These are phyloP conservation scores for Sitophilus oryzae DNA, from an alignment of 1,140 invertebrate genomes.

Conservation along the genomic window DNA sequence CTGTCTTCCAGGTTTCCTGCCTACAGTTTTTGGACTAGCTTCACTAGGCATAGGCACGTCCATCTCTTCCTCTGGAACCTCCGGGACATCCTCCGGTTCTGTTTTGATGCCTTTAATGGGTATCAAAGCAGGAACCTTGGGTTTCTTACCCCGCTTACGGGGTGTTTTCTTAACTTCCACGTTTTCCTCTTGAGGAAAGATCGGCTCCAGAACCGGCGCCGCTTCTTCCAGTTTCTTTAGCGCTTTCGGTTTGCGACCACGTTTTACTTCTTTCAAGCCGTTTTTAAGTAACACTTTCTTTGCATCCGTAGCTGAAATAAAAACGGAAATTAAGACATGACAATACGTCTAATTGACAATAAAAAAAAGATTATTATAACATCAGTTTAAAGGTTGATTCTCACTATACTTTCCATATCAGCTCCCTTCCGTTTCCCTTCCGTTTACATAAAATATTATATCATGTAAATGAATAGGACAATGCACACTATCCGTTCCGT, in stretches of 20 bases:
- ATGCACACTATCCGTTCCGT: too few species aligned
- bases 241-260: constrained; percentile 16
- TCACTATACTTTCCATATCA: too few species aligned
- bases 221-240: constrained; percentile 17
- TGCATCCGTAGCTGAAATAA: constrained; percentile 23
- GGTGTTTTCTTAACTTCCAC: constrained; percentile 25
- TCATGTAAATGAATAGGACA: too few species aligned
- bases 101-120: constrained; percentile 23
- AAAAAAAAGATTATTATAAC: too few species aligned
- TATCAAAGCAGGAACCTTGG: constrained; percentile 8
- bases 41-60: constrained; percentile 7
- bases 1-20: constrained; percentile 13
- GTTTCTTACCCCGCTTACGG: constrained; percentile 27
- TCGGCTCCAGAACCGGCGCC: constrained; percentile 35
- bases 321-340: too few species aligned
- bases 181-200: constrained; percentile 32
- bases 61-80: constrained; percentile 1
- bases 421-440: too few species aligned
- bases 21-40: constrained; percentile 3
- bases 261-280: constrained; percentile 31
- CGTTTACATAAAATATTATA: too few species aligned
- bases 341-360: too few species aligned
- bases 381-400: too few species aligned
- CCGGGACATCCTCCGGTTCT: constrained; percentile 5
- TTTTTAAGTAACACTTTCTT: constrained; percentile 40